Base-by-base conservation (phyloP, 2,888 invertebrate species). In the Aphidoletes aphidimyza region DNA sequence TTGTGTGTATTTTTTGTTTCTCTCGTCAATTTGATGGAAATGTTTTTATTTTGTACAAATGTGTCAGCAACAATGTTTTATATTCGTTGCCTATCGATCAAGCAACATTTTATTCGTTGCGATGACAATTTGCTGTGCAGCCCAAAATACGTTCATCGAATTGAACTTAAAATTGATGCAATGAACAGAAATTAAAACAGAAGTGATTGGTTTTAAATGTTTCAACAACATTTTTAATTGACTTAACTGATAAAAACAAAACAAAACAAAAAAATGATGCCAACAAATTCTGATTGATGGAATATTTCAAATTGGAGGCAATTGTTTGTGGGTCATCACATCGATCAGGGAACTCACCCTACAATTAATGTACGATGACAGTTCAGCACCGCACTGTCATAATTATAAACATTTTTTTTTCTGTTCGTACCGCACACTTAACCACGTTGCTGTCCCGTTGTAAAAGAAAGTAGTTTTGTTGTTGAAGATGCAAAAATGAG, bases 401-500 rank as follows among this genome's bases (percentile, higher is more conserved):
- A 9, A 22, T 69, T 9, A 11, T 30, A 69, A 69, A 69, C 69
- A 69, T 22, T 6, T 54, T 54, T 54, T 69, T 69, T 30, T 34
- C 30, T 6, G n/a, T 30, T 30, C 30, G 30, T 9, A 42, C 42
- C 42, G 42, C 14, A 9, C 30, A 14, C 2, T 30, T 14, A 11
- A 69, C 69, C 69, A 69, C 69, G 30, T 30, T 34, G 69, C 30
- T 30, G 6, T 1, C 30, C 69, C 69, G 69, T 26, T 34, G 26
- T 2, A 69, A 14, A 11, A 47, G 3, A 8, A 54, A 69, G n/a
- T n/a, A n/a, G n/a, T n/a, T n/a, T n/a, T n/a, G n/a, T n/a, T n/a
- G 14, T 42, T 42, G 42, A 69, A 34, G 69, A 69, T 69, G 69
- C 69, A 5, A 69, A 69, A n/a, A 69, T 69, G 69, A 69, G 30